Evolutionary conservation across 2,888 invertebrate genomes (phyloP).

Genomic region (Agonopterix alstromeriana): DNA sequence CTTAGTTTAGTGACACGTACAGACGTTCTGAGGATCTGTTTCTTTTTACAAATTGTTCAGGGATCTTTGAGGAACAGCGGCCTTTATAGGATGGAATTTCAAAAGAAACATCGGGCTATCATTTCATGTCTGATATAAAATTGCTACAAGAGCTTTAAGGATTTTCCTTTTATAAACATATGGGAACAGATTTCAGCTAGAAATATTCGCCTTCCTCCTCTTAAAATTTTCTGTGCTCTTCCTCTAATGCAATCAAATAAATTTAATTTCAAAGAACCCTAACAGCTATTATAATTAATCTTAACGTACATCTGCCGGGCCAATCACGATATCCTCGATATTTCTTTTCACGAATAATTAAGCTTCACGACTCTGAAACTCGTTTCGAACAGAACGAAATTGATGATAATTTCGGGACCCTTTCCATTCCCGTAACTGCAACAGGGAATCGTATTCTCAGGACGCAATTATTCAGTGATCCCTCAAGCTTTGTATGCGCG

Average conservation of each 20-base stretch:
- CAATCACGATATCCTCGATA: constrained; percentile 1
- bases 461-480: constrained; percentile 8
- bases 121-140: no score
- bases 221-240: no score
- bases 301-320: no score
- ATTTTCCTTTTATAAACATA: no score
- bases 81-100: not conserved
- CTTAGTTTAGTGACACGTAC: not conserved
- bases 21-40: not conserved
- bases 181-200: no score
- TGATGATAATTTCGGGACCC: constrained; percentile 1
- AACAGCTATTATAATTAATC: no score
- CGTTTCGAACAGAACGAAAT: constrained; percentile 1
- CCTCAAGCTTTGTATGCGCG: constrained; percentile 11
- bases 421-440: not conserved
- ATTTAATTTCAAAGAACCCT: no score
- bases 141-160: no score
- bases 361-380: not conserved
- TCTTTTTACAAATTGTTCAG: not conserved
- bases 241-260: no score
- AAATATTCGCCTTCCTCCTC: no score
- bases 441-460: constrained; percentile 7
- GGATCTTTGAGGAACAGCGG: not conserved
- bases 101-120: not conserved
- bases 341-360: not conserved